A percentile compares a stretch with the other conserved stretches of the same genome.
Conservation (phyloP, 2,797 vertebrate genomes). For the Pelochelys cantorii region DNA sequence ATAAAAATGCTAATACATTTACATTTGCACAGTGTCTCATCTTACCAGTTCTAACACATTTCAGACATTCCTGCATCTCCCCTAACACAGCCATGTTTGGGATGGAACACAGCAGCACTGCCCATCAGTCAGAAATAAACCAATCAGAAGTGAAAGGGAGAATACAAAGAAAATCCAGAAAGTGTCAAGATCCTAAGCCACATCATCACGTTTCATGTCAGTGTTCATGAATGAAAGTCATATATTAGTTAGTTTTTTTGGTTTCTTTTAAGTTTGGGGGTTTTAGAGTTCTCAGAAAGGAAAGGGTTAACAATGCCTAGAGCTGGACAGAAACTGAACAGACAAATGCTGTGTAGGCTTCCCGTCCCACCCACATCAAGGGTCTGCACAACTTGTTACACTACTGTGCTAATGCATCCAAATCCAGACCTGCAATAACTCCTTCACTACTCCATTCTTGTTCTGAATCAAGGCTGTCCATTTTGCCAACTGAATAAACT, state of each 20-base stretch:
- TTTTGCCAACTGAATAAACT: neutral
- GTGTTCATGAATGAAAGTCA: neutral
- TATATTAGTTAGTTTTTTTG: neutral
- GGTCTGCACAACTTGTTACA: neutral
- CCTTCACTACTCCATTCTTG: neutral
- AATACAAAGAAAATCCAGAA: neutral
- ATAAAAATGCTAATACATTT: neutral
- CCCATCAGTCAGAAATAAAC: neutral
- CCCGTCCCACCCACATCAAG: neutral
- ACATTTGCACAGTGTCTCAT: neutral
- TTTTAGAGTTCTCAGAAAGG: too few relatives aligned
- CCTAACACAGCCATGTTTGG: neutral
- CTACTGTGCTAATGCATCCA: neutral
- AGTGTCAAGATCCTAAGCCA: neutral
- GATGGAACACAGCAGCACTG: neutral
- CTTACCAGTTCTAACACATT: neutral
- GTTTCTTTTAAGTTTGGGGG: neutral
- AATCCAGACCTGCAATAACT: neutral
- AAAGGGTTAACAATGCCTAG: neutral
- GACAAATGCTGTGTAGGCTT: neutral
- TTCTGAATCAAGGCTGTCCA: too few relatives aligned
- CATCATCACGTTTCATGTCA: neutral
- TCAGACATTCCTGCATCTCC: neutral
- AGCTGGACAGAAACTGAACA: neutral
- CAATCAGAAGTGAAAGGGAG: neutral